Evolutionary conservation across 2,797 vertebrate species (phyloP).

Genomic region (Rhinella marina): DNA sequence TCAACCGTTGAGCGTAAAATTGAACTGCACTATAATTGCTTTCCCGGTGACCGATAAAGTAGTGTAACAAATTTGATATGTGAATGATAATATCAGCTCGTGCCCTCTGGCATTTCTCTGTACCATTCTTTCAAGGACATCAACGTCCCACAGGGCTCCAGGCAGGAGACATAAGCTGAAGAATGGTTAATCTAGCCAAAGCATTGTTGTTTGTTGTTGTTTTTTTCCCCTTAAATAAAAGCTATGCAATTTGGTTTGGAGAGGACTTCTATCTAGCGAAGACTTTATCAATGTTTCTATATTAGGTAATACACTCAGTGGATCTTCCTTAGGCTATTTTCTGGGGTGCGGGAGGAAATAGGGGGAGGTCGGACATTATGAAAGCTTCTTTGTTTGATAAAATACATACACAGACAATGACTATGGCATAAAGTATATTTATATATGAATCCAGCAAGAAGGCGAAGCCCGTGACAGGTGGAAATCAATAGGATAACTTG

Average conservation of each 20-base stretch:
- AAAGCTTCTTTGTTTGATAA: slow-evolving; percentile 40
- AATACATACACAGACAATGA: slow-evolving; percentile 7
- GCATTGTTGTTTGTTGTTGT: slow-evolving; percentile 53
- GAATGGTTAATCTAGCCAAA: slow-evolving; percentile 79
- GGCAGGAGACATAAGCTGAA: slow-evolving; percentile 76
- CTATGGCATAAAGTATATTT: slow-evolving; percentile 45
- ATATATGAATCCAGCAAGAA: slow-evolving; percentile 18
- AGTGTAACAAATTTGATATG: slow-evolving; percentile 91
- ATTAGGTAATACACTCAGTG: slow-evolving; percentile 58
- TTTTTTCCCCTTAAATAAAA: slow-evolving; percentile 58
- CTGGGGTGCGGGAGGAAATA: background rate
- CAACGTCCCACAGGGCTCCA: slow-evolving; percentile 79
- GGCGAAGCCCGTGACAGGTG: background rate
- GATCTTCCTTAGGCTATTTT: slow-evolving; percentile 37
- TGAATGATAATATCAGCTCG: slow-evolving; percentile 92
- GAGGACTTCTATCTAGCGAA: slow-evolving; percentile 55
- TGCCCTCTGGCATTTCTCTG: slow-evolving; percentile 81
- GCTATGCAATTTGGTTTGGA: slow-evolving; percentile 56
- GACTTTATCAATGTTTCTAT: slow-evolving; percentile 55
- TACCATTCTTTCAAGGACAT: slow-evolving; percentile 85
- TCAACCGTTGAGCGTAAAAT: slow-evolving; percentile 87
- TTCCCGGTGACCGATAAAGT: slow-evolving; percentile 94
- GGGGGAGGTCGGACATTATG: slow-evolving; percentile 8
- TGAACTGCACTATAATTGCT: slow-evolving; percentile 92
- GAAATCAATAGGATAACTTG: slow-evolving; percentile 32